Base-by-base conservation (phyloP, 2,888 invertebrate species). In the Drosophila incognita region DNA sequence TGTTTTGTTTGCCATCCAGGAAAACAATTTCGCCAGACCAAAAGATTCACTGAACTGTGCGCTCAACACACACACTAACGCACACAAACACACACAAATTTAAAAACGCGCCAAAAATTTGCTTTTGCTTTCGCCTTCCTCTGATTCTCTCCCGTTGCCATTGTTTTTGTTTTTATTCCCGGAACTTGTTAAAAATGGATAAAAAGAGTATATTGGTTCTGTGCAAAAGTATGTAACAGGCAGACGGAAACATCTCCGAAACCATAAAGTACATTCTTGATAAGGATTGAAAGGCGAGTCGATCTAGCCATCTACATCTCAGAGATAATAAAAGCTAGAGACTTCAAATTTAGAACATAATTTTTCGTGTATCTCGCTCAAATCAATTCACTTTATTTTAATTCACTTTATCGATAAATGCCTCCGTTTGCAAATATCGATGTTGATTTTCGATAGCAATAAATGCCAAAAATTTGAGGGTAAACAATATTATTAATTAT, bases 31-130 rank as follows among this genome's bases (percentile, higher is more conserved):
- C 66, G 79, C 69, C 68, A 64, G 78, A 69, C 61, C 79, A 75
- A 89, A 84, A 76, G 87, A 89, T 79, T 89, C 84, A 85, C 85
- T 85, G 84, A 85, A 84, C 87, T 85, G 84, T 85, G 71, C 71
- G 71, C 63, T 89, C 69, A 58, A 54, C 81, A 62, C 33, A 70
- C 68, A 56, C 49, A 59, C 38, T 31, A 27, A 52, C 56, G 54
- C 40, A 51, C 36, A 33, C 10, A 10, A 33, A 59, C 48, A 40
- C 36, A 70, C 35, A 63, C 18, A 46, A 24, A 46, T 24, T 21
- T 15, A 46, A 46, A 21, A 40, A 48, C 31, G 54, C 27, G 27
- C 36, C 15, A 56, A 69, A 75, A 49, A 49, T 52, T 69, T 31
- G 40, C 38, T 51, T 67, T 67, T 67, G 66, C 57, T 69, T 33